Base-by-base conservation (phyloP, 2,113 vertebrate species). In the Halichoeres trimaculatus region DNA sequence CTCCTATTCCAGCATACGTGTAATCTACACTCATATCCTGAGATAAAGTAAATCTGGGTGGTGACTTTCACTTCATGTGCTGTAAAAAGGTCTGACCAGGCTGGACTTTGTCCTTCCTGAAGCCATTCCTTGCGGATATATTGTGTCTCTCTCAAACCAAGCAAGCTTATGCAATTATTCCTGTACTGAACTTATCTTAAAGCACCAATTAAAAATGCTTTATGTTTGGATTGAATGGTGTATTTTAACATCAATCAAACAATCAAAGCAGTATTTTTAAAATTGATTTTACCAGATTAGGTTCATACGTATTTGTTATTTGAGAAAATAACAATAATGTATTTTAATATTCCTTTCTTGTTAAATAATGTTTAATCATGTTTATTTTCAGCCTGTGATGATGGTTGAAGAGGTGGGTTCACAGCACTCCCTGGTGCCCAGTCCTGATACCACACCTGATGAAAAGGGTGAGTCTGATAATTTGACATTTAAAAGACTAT, bases 331-430 rank as follows among this genome's bases (percentile, higher is more conserved):
- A 17, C 6, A 19, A 6, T 14, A 34, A 23, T 52, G 8, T 48
- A 7, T 40, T 7, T 50, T 4, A 1, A 6, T 52, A 30, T 38
- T 38, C 10, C 10, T 64, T 16, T 47, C 17, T 26, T 22, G 10
- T 51, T 24, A 20, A 13, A 2, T 51, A 11, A 63, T 53, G 34
- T 57, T 19, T 43, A 60, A 10, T 48, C 5, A 6, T 75, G 10
- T 70, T 47, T 26, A 12, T 78, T 70, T 76, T 19, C 70, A 95
- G 95, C 50, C 88, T 19, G 70, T 61, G 52, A 65, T 76, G 24
- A 76, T 88, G 52, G 73, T 85, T 41, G 91, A 91, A 68, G 79
- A 88, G 3, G 57, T 35, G 24, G 53, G 43, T 53, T 66, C 62
- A 59, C 78, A 77, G 70, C 70, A 48, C 57, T 76, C 80, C 57